Conservation (phyloP, 1,140 invertebrate genomes). For the Ceratitis capitata region DNA sequence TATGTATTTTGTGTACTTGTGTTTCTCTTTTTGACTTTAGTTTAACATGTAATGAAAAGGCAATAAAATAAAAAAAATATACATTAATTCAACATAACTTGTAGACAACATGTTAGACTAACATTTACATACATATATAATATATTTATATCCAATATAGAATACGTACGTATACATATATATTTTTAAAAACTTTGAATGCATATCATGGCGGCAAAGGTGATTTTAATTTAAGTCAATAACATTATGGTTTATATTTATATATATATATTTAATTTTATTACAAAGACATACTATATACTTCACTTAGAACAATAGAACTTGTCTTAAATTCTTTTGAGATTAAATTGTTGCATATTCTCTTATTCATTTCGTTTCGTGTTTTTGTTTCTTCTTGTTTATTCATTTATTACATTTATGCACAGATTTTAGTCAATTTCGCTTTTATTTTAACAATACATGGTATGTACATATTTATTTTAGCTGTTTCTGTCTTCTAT, state of each 20-base stretch:
- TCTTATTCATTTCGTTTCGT: neutral
- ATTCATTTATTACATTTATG: neutral
- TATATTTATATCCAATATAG: slow-evolving; percentile 29
- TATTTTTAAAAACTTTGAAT: slow-evolving; percentile 15
- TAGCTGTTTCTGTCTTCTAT: neutral
- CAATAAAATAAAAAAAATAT: neutral
- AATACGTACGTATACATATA: neutral
- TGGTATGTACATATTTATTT: neutral
- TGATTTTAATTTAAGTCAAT: slow-evolving; percentile 8
- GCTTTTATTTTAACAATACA: too few relatives aligned
- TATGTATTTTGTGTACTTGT: too few relatives aligned
- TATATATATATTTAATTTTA: too few relatives aligned
- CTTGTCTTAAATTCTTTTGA: slow-evolving; percentile 12
- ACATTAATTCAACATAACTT: slow-evolving; percentile 33
- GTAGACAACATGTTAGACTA: neutral
- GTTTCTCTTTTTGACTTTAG: neutral
- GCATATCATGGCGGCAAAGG: neutral
- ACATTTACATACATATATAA: slow-evolving; percentile 20
- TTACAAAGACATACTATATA: slow-evolving; percentile 3
- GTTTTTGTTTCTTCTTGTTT: neutral
- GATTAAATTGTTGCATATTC: neutral
- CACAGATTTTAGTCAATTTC: too few relatives aligned
- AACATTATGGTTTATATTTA: slow-evolving; percentile 11
- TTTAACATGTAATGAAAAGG: slow-evolving; percentile 16
- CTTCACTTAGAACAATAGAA: neutral